These are phyloP conservation scores for Oriolus oriolus DNA, from an alignment of 2,113 vertebrate genomes.

Conservation along the genomic window DNA sequence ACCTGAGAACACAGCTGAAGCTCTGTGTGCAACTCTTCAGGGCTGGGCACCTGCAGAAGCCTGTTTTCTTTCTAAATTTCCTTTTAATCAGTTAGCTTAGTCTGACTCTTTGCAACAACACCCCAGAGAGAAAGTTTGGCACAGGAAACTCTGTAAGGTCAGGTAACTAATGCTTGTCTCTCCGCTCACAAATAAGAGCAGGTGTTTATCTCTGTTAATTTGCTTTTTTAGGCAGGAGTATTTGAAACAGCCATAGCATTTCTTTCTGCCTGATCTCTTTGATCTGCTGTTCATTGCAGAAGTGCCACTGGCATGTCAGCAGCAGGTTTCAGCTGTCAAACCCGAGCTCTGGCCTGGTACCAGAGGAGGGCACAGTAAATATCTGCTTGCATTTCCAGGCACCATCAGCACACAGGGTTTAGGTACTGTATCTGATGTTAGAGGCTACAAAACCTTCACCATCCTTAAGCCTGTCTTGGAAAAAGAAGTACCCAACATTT, in stretches of 20 bases:
- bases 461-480: not conserved
- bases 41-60: not conserved
- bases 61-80: constrained; percentile 20
- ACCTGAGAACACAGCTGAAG: constrained; percentile 45
- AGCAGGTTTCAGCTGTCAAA: not conserved
- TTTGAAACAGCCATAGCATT: not conserved
- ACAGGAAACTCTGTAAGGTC: not conserved
- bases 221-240: not conserved
- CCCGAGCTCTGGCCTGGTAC: not conserved
- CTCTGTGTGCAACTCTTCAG: not conserved
- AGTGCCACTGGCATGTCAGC: not conserved
- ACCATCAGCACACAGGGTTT: rapidly evolving
- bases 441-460: not conserved
- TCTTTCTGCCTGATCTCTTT: not conserved
- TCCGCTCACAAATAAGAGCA: not conserved
- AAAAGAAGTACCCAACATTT: not conserved
- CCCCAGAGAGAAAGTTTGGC: not conserved
- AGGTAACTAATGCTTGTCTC: not conserved
- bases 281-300: not conserved
- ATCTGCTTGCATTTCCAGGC: not conserved
- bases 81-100: not conserved
- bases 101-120: not conserved
- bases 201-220: not conserved
- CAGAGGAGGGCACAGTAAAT: not conserved
- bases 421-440: rapidly evolving